phyloP scores from a whole-genome alignment of 2,113 vertebrate genomes.

The Thunnus maccoyii region DNA sequence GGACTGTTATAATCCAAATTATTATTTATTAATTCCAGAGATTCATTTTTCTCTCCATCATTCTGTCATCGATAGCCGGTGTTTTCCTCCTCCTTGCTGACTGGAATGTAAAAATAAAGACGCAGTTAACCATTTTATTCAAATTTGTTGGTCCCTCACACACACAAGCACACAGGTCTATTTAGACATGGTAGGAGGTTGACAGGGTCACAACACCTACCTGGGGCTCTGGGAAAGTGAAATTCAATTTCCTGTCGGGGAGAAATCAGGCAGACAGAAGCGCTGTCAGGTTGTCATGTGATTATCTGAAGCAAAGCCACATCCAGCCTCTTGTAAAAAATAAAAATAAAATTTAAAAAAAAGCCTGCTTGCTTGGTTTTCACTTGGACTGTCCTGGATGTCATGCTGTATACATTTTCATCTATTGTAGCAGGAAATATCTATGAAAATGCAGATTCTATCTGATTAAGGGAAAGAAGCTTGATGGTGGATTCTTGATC shows the following conservation, averaged over 20 bases:
- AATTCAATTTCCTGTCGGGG: conserved; percentile 38
- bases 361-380: conserved; percentile 22
- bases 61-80: background rate
- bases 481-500: too few species aligned
- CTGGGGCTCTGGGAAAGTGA: conserved; percentile 4
- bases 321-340: conserved; percentile 20
- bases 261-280: conserved; percentile 11
- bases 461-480: background rate
- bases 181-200: background rate
- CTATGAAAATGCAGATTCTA: background rate
- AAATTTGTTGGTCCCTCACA: background rate
- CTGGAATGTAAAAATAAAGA: conserved; percentile 8
- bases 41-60: conserved; percentile 4
- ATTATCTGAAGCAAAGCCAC: conserved; percentile 22
- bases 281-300: conserved; percentile 48
- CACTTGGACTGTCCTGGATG: background rate
- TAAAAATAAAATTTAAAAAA: background rate
- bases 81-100: conserved; percentile 4
- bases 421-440: background rate
- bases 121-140: conserved; percentile 2
- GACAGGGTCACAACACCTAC: conserved; percentile 13
- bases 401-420: background rate
- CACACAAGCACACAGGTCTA: background rate
- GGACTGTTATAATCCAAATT: background rate
- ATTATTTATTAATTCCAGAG: background rate